Evolutionary conservation across 1,140 invertebrate genomes (phyloP).

Genomic region (Anthonomus grandis): DNA sequence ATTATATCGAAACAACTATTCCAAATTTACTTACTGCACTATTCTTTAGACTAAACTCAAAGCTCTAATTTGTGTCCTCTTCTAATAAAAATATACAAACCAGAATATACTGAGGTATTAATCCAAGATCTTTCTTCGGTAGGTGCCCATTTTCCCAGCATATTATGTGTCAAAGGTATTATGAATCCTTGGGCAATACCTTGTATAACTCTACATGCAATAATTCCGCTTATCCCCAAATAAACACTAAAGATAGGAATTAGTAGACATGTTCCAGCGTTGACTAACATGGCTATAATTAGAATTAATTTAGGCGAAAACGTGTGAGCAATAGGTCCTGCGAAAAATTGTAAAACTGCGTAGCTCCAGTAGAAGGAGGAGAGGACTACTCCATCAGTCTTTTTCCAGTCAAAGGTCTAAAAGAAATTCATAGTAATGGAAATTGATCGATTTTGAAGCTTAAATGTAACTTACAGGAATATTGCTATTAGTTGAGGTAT

Average conservation of each 20-base stretch:
- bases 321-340: constrained; percentile 62
- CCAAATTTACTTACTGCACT: background rate
- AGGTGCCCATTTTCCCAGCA: constrained; percentile 35
- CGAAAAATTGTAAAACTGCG: constrained; percentile 58
- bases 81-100: constrained; percentile 26
- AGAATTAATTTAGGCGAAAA: constrained; percentile 64
- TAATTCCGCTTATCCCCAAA: constrained; percentile 30
- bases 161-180: constrained; percentile 28
- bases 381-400: constrained; percentile 55
- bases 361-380: constrained; percentile 69
- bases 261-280: constrained; percentile 49
- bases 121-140: constrained; percentile 31
- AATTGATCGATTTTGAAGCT: background rate
- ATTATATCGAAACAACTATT: too few species aligned
- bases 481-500: constrained; percentile 16
- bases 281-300: constrained; percentile 54
- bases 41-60: background rate
- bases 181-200: constrained; percentile 36
- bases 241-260: constrained; percentile 32
- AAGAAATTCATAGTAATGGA: constrained; percentile 28
- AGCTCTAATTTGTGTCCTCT: background rate
- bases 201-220: constrained; percentile 33
- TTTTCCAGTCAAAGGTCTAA: constrained; percentile 48
- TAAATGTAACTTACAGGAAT: constrained; percentile 23
- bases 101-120: constrained; percentile 31